Evolutionary conservation across 2,888 invertebrate genomes (phyloP).

Genomic region (Lepas anatifera): DNA sequence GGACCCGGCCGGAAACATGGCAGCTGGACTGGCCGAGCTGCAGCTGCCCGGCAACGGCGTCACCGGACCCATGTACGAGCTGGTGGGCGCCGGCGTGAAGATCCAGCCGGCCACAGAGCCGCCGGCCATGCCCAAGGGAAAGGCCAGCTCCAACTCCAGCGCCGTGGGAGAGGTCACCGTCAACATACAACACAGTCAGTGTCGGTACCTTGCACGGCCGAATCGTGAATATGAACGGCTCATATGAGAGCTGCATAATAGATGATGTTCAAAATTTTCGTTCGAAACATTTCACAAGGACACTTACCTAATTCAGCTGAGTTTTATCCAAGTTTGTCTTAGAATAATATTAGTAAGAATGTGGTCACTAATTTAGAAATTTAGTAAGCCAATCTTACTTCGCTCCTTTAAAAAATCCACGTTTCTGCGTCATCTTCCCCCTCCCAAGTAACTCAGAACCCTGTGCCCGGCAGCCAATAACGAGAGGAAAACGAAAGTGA

Average conservation of each 20-base stretch:
- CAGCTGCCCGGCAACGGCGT: neutral
- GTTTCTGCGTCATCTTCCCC: too few species aligned
- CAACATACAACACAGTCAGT: slow-evolving; percentile 3
- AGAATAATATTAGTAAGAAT: too few species aligned
- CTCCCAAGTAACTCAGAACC: too few species aligned
- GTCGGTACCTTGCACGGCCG: too few species aligned
- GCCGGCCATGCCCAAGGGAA: neutral
- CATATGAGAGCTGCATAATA: too few species aligned
- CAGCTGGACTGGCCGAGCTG: neutral
- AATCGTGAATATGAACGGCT: too few species aligned
- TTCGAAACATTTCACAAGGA: too few species aligned
- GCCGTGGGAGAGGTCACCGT: slow-evolving; percentile 2
- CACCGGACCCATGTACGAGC: neutral
- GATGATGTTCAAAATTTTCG: too few species aligned
- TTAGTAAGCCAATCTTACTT: too few species aligned
- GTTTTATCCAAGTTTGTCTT: neutral
- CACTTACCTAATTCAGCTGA: too few species aligned
- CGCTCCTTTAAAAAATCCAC: too few species aligned
- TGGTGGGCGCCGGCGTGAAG: neutral
- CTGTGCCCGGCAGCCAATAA: neutral
- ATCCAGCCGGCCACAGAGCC: neutral
- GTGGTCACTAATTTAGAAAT: too few species aligned
- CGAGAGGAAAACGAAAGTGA: neutral
- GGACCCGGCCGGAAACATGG: neutral
- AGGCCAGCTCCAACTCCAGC: neutral